Percentiles rank a stretch among this genome's conserved stretches.
phyloP scores from a whole-genome alignment of 2,113 vertebrate species.

The Pontoporia blainvillei region DNA sequence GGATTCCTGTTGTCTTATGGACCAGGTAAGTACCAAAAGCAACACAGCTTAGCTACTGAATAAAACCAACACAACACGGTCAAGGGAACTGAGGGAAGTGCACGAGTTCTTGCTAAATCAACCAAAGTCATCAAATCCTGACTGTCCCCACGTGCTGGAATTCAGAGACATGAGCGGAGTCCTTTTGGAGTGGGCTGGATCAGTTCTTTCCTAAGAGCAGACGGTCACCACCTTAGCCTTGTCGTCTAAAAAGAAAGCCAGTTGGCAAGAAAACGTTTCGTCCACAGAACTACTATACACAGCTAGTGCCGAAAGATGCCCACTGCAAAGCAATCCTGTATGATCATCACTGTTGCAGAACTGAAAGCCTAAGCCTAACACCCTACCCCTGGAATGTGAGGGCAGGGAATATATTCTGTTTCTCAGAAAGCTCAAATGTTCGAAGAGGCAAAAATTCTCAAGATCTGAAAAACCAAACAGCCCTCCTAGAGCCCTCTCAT shows the following conservation, averaged over 20 bases:
- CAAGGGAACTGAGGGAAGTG: neutral
- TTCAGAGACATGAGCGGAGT: neutral
- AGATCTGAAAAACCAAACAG: neutral
- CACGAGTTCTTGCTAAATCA: neutral
- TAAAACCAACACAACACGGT: neutral
- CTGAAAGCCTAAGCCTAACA: neutral
- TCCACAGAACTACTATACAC: neutral
- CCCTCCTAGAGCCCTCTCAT: neutral
- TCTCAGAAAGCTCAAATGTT: conserved; percentile 10
- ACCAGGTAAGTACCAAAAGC: neutral
- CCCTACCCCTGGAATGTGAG: conserved; percentile 20
- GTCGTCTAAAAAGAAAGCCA: neutral
- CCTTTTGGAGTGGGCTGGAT: neutral
- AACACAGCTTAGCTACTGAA: neutral
- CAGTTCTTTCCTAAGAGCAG: neutral
- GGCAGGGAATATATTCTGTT: neutral
- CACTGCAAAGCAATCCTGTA: neutral
- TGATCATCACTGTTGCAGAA: neutral
- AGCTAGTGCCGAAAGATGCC: neutral
- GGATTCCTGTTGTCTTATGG: neutral
- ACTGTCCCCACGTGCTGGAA: neutral
- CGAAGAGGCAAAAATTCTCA: neutral
- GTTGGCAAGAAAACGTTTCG: neutral
- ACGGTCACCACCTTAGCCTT: neutral
- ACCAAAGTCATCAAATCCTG: neutral